Base-by-base conservation (phyloP, 1,140 invertebrate genomes). In the Achroia grisella region DNA sequence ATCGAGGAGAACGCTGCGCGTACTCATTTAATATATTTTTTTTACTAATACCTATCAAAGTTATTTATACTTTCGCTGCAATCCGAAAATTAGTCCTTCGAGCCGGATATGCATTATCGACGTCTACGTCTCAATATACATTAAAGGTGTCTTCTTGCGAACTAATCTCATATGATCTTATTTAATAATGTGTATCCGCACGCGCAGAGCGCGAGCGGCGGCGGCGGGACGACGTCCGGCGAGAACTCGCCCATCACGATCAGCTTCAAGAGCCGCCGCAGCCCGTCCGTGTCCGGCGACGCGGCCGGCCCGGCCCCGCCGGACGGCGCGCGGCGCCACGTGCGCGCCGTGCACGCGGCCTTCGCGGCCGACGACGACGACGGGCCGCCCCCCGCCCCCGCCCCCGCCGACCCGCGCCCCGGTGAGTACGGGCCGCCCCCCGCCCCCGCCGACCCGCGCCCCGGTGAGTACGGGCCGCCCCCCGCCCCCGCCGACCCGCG, bases 161-260 rank as follows among this genome's bases (percentile, higher is more conserved):
- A n/a, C n/a, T n/a, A n/a, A n/a, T n/a, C n/a, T n/a, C n/a, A n/a
- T n/a, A n/a, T n/a, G n/a, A n/a, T n/a, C n/a, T 23, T 23, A 23
- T 33, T 47, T 48, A 31, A 31, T 23, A 23, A 10, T 31, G 30
- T 31, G 30, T 31, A 10, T 29, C 28, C 9, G 30, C 10, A 10
- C 39, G 17, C 1, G 15, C 31, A 14, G 48, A 27, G 9, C 33
- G 32, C 14, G 51, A 27, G 36, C 12, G 17, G 31, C 9, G n/a
- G 35, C 34, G 54, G 58, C 44, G 44, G 45, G 6, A 43, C 14
- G 17, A 17, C 48, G 36, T 61, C 67, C 12, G 65, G 44, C 5
- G 60, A 48, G 51, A 65, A 56, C 39, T 79, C 75, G n/a, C 72
- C 75, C n/a, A 72, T 79, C 64, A 73, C 62, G 46, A 76, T 79